Evolutionary conservation across 2,113 vertebrate genomes (phyloP).

Genomic region (Cinclus cinclus): DNA sequence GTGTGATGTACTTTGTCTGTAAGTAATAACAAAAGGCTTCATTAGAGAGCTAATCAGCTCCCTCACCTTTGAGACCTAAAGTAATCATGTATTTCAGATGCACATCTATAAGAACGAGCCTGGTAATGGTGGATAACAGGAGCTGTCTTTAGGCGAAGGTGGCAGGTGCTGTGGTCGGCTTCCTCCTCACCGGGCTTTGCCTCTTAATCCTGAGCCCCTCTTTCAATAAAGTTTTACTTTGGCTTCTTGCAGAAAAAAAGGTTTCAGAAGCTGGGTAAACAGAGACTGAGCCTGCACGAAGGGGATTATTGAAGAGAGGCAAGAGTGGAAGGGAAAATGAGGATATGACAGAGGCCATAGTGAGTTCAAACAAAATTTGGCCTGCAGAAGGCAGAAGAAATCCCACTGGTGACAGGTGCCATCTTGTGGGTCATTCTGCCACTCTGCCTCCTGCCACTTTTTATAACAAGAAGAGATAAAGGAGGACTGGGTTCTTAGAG

Average conservation of each 20-base stretch:
- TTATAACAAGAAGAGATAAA: slow-evolving; percentile 87
- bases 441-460: slow-evolving; percentile 96
- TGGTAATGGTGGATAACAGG: not conserved
- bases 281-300: slow-evolving; percentile 57
- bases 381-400: slow-evolving; percentile 92
- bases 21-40: slow-evolving; percentile 57
- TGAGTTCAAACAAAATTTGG: slow-evolving; percentile 99
- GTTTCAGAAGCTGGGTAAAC: slow-evolving; percentile 65
- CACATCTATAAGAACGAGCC: slow-evolving; percentile 46
- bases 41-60: slow-evolving; percentile 56
- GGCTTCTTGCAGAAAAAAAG: slow-evolving; percentile 64
- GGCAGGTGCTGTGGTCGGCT: not conserved
- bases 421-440: slow-evolving; percentile 98
- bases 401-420: slow-evolving; percentile 96
- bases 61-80: slow-evolving; percentile 60
- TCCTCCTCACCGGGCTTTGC: not conserved
- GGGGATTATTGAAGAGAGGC: slow-evolving; percentile 79
- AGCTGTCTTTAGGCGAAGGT: not conserved
- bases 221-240: slow-evolving; percentile 74
- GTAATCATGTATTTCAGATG: slow-evolving; percentile 67
- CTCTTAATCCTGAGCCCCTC: slow-evolving; percentile 54
- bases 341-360: slow-evolving; percentile 93
- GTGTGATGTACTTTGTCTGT: slow-evolving; percentile 51
- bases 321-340: slow-evolving; percentile 91
- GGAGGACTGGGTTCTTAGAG: slow-evolving; percentile 65